Conservation (phyloP, 2,113 vertebrate species). For the Elephantulus edwardii region DNA sequence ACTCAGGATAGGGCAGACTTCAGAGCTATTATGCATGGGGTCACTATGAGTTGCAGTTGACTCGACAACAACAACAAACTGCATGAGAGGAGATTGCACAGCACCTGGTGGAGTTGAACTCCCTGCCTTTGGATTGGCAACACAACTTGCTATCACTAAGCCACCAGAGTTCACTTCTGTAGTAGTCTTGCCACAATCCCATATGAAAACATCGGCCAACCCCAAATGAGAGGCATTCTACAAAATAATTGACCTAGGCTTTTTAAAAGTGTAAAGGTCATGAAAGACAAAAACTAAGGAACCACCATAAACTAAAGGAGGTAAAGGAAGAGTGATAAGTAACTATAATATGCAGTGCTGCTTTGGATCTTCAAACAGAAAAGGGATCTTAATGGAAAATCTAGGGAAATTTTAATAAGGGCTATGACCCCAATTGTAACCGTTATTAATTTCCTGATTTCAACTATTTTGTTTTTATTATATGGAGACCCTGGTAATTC, state of each 20-base stretch:
- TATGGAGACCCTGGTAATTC: background rate
- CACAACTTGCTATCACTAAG: too few relatives aligned
- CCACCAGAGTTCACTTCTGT: background rate
- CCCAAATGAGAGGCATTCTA: background rate
- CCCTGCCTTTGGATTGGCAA: too few relatives aligned
- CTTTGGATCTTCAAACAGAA: background rate
- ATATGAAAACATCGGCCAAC: background rate
- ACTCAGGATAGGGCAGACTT: too few relatives aligned
- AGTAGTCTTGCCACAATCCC: background rate
- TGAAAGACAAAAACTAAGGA: conserved; percentile 16
- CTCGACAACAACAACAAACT: too few relatives aligned
- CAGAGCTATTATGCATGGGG: too few relatives aligned
- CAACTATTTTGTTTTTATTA: background rate
- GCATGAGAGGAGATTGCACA: too few relatives aligned
- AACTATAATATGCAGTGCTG: conserved; percentile 19
- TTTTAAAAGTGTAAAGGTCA: background rate
- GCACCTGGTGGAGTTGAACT: too few relatives aligned
- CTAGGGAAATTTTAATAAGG: background rate
- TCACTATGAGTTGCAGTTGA: too few relatives aligned
- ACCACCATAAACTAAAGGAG: background rate
- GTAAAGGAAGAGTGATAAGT: background rate
- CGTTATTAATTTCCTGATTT: background rate
- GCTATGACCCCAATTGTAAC: background rate
- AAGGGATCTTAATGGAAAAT: background rate
- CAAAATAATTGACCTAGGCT: background rate